Conservation (phyloP, 2,113 vertebrate genomes). For the Mustela lutreola region DNA sequence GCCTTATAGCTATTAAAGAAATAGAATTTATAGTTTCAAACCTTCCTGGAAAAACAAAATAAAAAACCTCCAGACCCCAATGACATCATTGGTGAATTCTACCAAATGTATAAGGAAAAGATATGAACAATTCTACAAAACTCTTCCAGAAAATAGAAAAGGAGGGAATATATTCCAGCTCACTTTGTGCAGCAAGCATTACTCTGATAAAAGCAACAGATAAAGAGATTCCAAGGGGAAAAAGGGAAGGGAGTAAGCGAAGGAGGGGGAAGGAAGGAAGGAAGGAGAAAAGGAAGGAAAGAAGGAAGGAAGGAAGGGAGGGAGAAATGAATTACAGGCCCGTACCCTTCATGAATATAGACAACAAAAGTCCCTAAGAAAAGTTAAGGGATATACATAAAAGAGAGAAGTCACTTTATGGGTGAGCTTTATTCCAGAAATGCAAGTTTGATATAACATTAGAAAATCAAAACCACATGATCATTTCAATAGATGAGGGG, state of each 20-base stretch:
- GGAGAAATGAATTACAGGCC: not conserved
- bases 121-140: not conserved
- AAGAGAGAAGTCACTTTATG: not conserved
- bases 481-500: not conserved
- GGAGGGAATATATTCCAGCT: not conserved
- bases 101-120: not conserved
- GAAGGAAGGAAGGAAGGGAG: not conserved
- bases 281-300: too few species aligned
- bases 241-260: too few species aligned
- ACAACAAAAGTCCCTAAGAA: not conserved
- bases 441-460: not conserved
- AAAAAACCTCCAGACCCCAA: not conserved
- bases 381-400: not conserved
- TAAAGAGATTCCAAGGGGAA: not conserved
- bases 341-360: not conserved
- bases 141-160: not conserved
- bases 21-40: not conserved
- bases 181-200: not conserved
- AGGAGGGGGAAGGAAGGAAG: not conserved
- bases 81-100: not conserved
- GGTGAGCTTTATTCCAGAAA: not conserved
- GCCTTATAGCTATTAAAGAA: not conserved
- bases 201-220: not conserved
- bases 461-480: not conserved
- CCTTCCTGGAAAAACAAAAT: not conserved